phyloP scores from a whole-genome alignment of 2,113 vertebrate genomes.

The Hippolais icterina region DNA sequence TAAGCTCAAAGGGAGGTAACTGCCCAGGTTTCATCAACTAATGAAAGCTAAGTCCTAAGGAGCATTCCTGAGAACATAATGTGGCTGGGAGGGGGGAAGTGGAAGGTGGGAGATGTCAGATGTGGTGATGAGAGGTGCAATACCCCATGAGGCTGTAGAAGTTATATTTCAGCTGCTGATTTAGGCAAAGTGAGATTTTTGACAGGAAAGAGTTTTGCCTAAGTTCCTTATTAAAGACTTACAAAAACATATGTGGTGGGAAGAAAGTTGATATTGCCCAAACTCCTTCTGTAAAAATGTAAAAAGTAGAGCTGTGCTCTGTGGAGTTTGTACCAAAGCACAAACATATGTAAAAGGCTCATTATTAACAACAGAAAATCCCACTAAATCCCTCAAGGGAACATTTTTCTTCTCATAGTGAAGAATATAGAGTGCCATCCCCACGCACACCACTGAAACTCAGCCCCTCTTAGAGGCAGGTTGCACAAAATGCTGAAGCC shows the following conservation, averaged over 20 bases:
- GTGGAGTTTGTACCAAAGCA: neutral
- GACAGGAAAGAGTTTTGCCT: neutral
- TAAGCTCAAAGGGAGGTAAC: neutral
- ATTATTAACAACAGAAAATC: neutral
- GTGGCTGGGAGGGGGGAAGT: neutral
- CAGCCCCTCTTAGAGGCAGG: too few relatives aligned
- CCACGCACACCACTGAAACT: too few relatives aligned
- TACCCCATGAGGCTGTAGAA: neutral
- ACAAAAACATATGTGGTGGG: neutral
- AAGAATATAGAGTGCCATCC: too few relatives aligned
- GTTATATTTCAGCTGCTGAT: neutral
- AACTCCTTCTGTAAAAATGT: neutral
- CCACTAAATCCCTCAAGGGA: too few relatives aligned
- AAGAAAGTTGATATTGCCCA: neutral
- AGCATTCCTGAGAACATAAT: neutral
- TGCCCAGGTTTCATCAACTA: neutral
- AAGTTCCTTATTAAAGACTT: neutral
- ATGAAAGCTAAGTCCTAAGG: neutral
- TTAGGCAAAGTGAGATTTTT: neutral
- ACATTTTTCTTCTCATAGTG: too few relatives aligned
- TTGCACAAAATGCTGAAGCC: too few relatives aligned
- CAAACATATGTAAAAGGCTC: neutral
- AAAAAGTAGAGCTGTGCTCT: neutral
- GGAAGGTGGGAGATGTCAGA: neutral
- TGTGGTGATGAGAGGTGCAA: neutral